phyloP scores from a whole-genome alignment of 2,888 invertebrate genomes.

The Drosophila nr. medialis region DNA sequence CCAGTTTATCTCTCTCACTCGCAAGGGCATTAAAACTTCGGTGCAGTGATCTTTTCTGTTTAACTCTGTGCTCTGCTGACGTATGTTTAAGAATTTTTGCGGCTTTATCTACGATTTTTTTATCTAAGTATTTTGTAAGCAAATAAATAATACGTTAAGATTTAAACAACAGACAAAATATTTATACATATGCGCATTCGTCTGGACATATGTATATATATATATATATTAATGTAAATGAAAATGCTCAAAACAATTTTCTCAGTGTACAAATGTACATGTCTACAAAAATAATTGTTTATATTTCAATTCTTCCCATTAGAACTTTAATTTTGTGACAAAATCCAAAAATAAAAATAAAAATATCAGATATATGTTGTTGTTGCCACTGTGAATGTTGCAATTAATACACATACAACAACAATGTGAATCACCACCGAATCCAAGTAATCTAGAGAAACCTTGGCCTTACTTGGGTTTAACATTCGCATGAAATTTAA shows the following conservation, averaged over 20 bases:
- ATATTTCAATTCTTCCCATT: not conserved
- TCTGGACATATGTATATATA: not conserved
- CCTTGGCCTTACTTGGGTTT: conserved; percentile 23
- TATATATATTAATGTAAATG: not conserved
- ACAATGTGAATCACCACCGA: conserved; percentile 1
- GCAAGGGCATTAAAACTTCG: conserved; percentile 20
- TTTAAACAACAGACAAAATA: conserved; percentile 39
- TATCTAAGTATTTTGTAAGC: conserved; percentile 53
- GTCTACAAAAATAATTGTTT: not conserved
- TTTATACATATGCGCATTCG: conserved; percentile 40
- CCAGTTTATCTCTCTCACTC: not conserved
- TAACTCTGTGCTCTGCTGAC: conserved; percentile 28
- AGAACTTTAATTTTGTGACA: not conserved
- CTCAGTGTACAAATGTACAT: not conserved
- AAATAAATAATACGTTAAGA: conserved; percentile 52
- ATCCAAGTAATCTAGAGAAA: conserved; percentile 12
- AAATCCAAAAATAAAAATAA: no score
- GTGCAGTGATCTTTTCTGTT: conserved; percentile 5
- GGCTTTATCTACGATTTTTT: conserved; percentile 54
- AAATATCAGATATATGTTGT: not conserved
- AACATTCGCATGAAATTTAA: conserved; percentile 43
- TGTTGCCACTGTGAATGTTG: conserved; percentile 1
- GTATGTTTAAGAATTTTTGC: conserved; percentile 30
- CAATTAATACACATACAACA: conserved; percentile 3
- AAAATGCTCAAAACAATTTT: not conserved